Percentiles rank a stretch among this genome's conserved stretches.
phyloP scores from a whole-genome alignment of 2,888 invertebrate genomes.

The Oligia latruncula region DNA sequence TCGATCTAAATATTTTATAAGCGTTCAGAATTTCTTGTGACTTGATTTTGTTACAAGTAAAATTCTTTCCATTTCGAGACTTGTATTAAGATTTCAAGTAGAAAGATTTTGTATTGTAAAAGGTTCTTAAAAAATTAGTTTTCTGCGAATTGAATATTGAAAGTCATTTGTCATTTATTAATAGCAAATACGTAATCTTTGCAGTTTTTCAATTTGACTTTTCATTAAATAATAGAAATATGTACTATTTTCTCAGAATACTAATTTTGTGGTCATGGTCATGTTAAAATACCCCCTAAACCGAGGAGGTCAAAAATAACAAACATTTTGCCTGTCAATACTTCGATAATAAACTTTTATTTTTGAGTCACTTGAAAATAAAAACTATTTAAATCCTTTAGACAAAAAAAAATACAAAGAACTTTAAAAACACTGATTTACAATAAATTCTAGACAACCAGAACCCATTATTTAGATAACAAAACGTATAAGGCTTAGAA shows the following conservation, averaged over 20 bases:
- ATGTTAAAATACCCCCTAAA: neutral
- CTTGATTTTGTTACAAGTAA: constrained; percentile 27
- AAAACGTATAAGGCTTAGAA: constrained; percentile 39
- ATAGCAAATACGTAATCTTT: neutral
- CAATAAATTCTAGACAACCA: constrained; percentile 24
- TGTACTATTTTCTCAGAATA: neutral
- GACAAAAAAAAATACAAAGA: neutral
- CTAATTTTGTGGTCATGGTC: neutral
- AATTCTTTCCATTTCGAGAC: constrained; percentile 9
- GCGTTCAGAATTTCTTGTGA: constrained; percentile 20
- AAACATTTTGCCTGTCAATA: neutral
- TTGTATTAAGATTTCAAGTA: constrained; percentile 7
- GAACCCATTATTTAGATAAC: constrained; percentile 31
- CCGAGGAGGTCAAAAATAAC: neutral
- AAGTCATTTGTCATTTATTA: constrained; percentile 4
- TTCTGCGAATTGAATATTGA: neutral
- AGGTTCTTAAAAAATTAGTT: neutral
- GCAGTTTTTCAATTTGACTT: neutral
- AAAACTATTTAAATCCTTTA: too few species aligned
- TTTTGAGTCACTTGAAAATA: neutral
- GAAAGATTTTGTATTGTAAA: neutral
- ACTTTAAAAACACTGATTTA: neutral
- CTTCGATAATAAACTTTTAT: neutral
- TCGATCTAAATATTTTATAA: constrained; percentile 41
- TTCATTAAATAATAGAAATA: neutral